Evolutionary conservation across 2,113 vertebrate species (phyloP), one percentile per base, ranked within the genome.

Genomic region (Pleuronectes platessa): DNA sequence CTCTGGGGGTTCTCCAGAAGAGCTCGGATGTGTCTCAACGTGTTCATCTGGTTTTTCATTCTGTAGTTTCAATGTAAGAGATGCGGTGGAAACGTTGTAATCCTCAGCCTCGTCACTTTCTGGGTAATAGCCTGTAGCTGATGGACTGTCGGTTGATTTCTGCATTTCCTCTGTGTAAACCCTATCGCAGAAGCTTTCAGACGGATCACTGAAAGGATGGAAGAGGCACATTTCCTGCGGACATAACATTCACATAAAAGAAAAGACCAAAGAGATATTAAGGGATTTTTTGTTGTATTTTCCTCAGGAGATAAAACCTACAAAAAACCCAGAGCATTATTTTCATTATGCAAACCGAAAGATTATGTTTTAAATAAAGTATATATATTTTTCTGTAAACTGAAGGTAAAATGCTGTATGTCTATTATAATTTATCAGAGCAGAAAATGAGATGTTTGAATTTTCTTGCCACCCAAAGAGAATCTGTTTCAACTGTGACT

Each of bases 111-210:
- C 65, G 4, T 81, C 54, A 13, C 5, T 45, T 47, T 17, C n/a
- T n/a, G 37, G 12, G 35, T 70, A 17, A 13, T 21, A 10, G 35
- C 3, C 27, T 40, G 27, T 37, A 6, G 35, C 27, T 2, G 6
- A 17, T 10, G 64, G 26, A 51, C 59, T 11, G 3, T n/a, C 53
- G 55, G 42, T 2, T 0, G 10, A 26, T 45, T 7, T 62, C 27
- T 10, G 61, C 21, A 49, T 2, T 66, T 87, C 76, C 15, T 76
- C 78, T 5, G 61, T 73, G 76, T 80, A 81, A 58, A 93, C 73
- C 17, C 1, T 56, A 37, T 85, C 87, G 75, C 27, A 89, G 21
- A 8, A 0, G 47, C 67, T 86, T 78, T 90, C 83, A 3, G 72
- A 31, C 21, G 85, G 86, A 70, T 79, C 56, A n/a, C 3, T 79